A percentile compares a stretch with the other conserved stretches of the same genome.
Conservation (phyloP, 1,140 invertebrate species). For the Tetramorium simillimum region DNA sequence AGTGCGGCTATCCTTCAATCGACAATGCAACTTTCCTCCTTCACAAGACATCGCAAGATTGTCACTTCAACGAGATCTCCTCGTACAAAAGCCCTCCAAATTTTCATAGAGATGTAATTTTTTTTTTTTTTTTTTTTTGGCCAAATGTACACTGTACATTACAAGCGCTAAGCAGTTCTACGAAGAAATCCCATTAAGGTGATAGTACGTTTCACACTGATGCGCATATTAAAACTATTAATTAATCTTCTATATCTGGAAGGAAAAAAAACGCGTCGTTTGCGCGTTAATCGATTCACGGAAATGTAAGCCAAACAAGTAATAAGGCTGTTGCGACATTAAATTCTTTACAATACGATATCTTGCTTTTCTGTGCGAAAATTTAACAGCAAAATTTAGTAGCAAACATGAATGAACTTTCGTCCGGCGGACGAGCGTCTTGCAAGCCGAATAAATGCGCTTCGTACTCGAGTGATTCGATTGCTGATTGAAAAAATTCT, state of each 20-base stretch:
- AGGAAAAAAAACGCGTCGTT: neutral
- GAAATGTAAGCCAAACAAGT: slow-evolving; percentile 51
- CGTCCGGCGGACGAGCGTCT: neutral
- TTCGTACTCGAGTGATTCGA: neutral
- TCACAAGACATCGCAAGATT: neutral
- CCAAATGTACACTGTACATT: neutral
- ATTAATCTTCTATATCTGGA: neutral
- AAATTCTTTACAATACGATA: neutral
- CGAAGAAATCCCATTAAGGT: slow-evolving; percentile 14
- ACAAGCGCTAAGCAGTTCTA: neutral
- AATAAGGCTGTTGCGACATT: slow-evolving; percentile 5
- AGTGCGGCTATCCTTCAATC: neutral
- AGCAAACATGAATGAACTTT: slow-evolving; percentile 8
- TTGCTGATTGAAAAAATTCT: slow-evolving; percentile 5
- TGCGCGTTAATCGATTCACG: neutral
- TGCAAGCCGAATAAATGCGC: slow-evolving; percentile 19
- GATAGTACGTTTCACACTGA: slow-evolving; percentile 6
- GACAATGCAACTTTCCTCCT: neutral
- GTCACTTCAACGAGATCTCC: slow-evolving; percentile 22
- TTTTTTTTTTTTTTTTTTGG: neutral
- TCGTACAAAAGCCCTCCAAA: neutral
- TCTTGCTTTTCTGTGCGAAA: neutral
- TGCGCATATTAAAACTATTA: slow-evolving; percentile 4
- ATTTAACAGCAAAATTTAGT: neutral
- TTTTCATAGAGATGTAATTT: neutral